phyloP scores from a whole-genome alignment of 2,113 vertebrate genomes.

The Harpagus bidentatus region DNA sequence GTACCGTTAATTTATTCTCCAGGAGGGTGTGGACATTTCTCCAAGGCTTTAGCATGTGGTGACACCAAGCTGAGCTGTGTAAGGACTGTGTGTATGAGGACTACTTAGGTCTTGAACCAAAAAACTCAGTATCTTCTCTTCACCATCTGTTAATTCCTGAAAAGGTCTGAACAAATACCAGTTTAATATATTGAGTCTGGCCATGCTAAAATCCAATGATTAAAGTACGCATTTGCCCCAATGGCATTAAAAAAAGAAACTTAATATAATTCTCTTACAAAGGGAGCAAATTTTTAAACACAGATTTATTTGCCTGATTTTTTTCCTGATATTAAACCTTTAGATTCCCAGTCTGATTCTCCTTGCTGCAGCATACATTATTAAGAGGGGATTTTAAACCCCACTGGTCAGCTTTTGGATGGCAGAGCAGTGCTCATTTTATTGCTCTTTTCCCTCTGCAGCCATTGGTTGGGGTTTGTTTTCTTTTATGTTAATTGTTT shows the following conservation, averaged over 20 bases:
- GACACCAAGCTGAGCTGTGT: not conserved
- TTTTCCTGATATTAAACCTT: not conserved
- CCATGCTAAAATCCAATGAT: not conserved
- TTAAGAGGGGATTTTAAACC: conserved; percentile 33
- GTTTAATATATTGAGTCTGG: not conserved
- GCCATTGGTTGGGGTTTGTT: not conserved
- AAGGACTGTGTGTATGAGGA: not conserved
- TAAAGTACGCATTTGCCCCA: not conserved
- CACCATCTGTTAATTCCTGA: not conserved
- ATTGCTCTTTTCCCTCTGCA: not conserved
- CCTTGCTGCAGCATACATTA: not conserved
- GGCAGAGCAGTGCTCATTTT: not conserved
- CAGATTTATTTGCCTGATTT: not conserved
- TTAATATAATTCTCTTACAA: not conserved
- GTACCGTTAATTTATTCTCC: not conserved
- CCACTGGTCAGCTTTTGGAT: not conserved
- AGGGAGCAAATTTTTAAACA: not conserved
- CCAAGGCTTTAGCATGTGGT: not conserved
- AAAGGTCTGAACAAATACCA: not conserved
- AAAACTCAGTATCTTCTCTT: not conserved
- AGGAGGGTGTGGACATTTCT: not conserved
- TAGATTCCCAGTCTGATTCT: not conserved
- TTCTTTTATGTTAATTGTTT: not conserved
- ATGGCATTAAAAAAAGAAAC: not conserved
- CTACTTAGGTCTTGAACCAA: not conserved